These are phyloP conservation scores for Pentalonia nigronervosa DNA, from an alignment of 1,140 invertebrate species.

Conservation along the genomic window DNA sequence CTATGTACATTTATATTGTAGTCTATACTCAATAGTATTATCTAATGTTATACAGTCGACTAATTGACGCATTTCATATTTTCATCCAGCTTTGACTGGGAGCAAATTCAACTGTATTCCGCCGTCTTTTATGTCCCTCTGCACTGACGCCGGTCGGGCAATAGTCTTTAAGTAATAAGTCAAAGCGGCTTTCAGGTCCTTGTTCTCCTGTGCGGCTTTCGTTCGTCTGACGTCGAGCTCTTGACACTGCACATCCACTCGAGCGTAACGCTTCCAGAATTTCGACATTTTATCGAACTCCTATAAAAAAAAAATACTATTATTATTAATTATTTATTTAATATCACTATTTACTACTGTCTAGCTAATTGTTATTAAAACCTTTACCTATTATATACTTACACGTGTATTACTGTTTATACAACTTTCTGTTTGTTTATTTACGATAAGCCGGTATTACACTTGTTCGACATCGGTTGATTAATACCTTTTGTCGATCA, in stretches of 20 bases:
- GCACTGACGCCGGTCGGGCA: conserved; percentile 17
- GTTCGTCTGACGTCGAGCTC: background rate
- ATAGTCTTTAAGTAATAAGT: conserved; percentile 40
- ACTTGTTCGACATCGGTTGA: too few species aligned
- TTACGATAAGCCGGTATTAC: background rate
- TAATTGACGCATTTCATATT: background rate
- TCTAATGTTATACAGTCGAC: too few species aligned
- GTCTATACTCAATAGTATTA: too few species aligned
- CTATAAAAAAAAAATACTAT: background rate
- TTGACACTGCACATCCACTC: background rate
- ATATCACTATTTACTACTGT: background rate
- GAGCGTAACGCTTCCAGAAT: conserved; percentile 33
- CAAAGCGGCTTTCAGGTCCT: conserved; percentile 38
- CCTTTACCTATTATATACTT: too few species aligned
- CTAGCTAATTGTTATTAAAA: background rate
- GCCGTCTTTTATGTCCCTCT: conserved; percentile 30
- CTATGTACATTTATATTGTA: too few species aligned
- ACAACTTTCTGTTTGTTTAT: background rate
- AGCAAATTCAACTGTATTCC: conserved; percentile 37
- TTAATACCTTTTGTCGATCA: too few species aligned
- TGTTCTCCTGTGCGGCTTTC: background rate
- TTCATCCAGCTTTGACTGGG: conserved; percentile 29
- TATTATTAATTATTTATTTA: background rate
- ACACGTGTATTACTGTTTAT: background rate
- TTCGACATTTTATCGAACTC: background rate